Evolutionary conservation across 2,113 vertebrate species (phyloP).

Genomic region (Budorcas taxicolor): DNA sequence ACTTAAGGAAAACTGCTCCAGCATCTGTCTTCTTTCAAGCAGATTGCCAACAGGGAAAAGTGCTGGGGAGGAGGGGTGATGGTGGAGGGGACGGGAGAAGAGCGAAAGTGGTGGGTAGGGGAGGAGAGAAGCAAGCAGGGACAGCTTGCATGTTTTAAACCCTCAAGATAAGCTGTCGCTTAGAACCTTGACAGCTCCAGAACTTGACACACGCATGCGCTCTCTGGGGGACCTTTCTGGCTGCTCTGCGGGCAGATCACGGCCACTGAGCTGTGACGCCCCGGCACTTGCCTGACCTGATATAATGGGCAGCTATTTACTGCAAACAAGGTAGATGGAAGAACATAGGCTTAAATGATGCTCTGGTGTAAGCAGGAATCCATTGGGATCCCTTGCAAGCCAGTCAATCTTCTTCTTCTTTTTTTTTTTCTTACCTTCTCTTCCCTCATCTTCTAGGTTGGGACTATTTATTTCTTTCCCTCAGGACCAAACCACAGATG

Average conservation of each 20-base stretch:
- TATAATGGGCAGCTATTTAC: conserved; percentile 91
- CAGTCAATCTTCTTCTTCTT: conserved; percentile 75
- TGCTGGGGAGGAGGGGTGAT: conserved; percentile 31
- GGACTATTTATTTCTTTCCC: conserved; percentile 77
- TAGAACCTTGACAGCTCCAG: conserved; percentile 81
- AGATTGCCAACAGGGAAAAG: conserved; percentile 78
- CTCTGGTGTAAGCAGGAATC: conserved; percentile 81
- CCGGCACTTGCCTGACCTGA: conserved; percentile 81
- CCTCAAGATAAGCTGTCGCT: conserved; percentile 81
- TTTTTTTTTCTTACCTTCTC: neutral
- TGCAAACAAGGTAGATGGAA: conserved; percentile 89
- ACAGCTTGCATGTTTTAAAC: conserved; percentile 78
- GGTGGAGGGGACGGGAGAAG: neutral
- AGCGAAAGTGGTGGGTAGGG: neutral
- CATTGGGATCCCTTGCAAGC: conserved; percentile 69
- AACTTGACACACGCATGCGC: conserved; percentile 70
- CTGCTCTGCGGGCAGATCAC: conserved; percentile 72
- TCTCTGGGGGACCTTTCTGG: conserved; percentile 66
- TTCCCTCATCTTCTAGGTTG: conserved; percentile 38
- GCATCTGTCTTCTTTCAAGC: conserved; percentile 86
- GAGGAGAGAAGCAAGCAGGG: conserved; percentile 62
- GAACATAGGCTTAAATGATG: conserved; percentile 88
- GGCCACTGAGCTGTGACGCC: conserved; percentile 81
- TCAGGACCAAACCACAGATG: conserved; percentile 73
- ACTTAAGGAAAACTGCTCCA: conserved; percentile 82